Evolutionary conservation across 2,113 vertebrate genomes (phyloP).

Genomic region (Origma solitaria): DNA sequence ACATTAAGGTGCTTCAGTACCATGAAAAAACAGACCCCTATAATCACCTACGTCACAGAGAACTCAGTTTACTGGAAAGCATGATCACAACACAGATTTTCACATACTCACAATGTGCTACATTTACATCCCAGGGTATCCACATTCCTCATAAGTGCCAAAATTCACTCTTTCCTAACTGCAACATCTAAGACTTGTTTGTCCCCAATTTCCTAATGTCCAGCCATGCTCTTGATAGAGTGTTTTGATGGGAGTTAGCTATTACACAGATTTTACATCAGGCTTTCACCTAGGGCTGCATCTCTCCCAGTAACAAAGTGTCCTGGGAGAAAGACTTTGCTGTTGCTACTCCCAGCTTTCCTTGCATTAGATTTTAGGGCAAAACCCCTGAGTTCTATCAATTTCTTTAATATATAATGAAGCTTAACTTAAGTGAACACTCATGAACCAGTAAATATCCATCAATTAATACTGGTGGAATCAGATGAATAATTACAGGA

Average conservation of each 20-base stretch:
- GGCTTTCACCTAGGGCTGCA: not conserved
- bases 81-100: fast-evolving
- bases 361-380: not conserved
- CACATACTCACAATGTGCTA: not conserved
- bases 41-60: not conserved
- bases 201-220: not conserved
- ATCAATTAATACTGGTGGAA: not conserved
- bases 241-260: not conserved
- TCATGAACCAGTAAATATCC: not conserved
- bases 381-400: not conserved
- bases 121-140: fast-evolving
- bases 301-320: not conserved
- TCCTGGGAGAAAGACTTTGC: not conserved
- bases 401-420: not conserved
- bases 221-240: fast-evolving
- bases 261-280: not conserved
- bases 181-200: not conserved
- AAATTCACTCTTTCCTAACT: not conserved
- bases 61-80: not conserved
- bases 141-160: not conserved
- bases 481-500: not conserved
- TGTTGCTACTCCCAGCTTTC: not conserved
- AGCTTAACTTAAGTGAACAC: not conserved
- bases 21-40: not conserved
- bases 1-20: not conserved